phyloP scores from a whole-genome alignment of 2,797 vertebrate species.

The Menidia menidia region DNA sequence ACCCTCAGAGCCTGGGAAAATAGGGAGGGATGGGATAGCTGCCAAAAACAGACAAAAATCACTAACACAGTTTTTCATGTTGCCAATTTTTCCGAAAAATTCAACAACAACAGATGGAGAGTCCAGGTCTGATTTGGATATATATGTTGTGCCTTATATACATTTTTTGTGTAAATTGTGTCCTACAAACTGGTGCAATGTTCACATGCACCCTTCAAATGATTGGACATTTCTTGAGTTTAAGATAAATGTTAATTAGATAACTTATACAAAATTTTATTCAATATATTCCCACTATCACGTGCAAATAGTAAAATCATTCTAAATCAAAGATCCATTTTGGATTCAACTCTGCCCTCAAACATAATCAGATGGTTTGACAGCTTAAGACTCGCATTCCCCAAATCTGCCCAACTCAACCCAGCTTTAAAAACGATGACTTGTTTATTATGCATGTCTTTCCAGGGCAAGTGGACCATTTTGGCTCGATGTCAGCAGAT shows the following conservation, averaged over 20 bases:
- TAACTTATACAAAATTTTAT: too few species aligned
- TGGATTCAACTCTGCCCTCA: not conserved
- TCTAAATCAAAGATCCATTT: not conserved
- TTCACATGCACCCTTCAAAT: too few species aligned
- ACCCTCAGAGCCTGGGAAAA: slow-evolving; percentile 62
- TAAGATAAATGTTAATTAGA: too few species aligned
- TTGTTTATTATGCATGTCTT: not conserved
- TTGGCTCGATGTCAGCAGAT: slow-evolving; percentile 12
- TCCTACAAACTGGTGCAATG: not conserved
- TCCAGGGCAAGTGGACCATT: slow-evolving; percentile 11
- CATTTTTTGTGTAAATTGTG: too few species aligned
- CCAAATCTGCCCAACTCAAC: not conserved
- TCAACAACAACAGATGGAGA: not conserved
- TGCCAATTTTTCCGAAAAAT: slow-evolving; percentile 14
- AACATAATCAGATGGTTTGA: not conserved
- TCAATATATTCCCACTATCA: too few species aligned
- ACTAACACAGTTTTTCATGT: slow-evolving; percentile 27
- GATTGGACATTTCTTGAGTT: too few species aligned
- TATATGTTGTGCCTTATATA: too few species aligned
- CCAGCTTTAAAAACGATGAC: not conserved
- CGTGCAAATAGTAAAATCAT: not conserved
- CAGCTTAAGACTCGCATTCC: not conserved
- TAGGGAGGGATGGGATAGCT: slow-evolving; percentile 20
- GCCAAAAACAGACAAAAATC: slow-evolving; percentile 35
- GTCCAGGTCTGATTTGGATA: not conserved